These are phyloP conservation scores for Luffia ferchaultella DNA, from an alignment of 2,888 invertebrate genomes.

Conservation along the genomic window DNA sequence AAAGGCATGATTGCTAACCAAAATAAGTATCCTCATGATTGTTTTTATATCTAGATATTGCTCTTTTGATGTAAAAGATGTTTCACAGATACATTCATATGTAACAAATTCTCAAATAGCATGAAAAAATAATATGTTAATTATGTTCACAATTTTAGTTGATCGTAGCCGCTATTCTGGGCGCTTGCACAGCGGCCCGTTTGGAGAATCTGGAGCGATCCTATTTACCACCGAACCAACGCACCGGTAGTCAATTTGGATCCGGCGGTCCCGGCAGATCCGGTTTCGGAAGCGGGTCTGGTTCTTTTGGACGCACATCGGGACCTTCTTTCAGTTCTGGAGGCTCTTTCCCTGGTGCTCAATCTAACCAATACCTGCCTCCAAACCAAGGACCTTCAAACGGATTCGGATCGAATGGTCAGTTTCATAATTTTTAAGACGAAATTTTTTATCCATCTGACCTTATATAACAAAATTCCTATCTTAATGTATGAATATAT, in stretches of 20 bases:
- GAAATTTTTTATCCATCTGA: too few relatives aligned
- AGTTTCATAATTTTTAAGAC: neutral
- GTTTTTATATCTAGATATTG: too few relatives aligned
- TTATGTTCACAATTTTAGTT: constrained; percentile 27
- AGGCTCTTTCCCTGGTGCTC: constrained; percentile 27
- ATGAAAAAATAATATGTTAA: neutral
- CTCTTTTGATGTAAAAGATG: too few relatives aligned
- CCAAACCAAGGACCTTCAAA: constrained; percentile 5
- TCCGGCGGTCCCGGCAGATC: constrained; percentile 7
- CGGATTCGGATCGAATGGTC: constrained; percentile 1
- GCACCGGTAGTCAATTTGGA: constrained; percentile 10
- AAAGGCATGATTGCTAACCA: too few relatives aligned
- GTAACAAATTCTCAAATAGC: too few relatives aligned
- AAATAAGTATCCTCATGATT: too few relatives aligned
- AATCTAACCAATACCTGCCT: constrained; percentile 28
- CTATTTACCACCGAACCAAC: constrained; percentile 43
- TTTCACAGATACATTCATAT: too few relatives aligned
- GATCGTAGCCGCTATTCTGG: constrained; percentile 38
- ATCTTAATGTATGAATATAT: too few relatives aligned
- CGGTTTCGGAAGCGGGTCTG: constrained; percentile 13
- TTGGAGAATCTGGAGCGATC: constrained; percentile 47
- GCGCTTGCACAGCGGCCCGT: constrained; percentile 41
- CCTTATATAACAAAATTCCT: too few relatives aligned
- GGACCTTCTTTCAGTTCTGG: constrained; percentile 14
- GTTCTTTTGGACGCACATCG: constrained; percentile 7